Conservation (phyloP, 2,797 vertebrate species). For the Periparus ater region DNA sequence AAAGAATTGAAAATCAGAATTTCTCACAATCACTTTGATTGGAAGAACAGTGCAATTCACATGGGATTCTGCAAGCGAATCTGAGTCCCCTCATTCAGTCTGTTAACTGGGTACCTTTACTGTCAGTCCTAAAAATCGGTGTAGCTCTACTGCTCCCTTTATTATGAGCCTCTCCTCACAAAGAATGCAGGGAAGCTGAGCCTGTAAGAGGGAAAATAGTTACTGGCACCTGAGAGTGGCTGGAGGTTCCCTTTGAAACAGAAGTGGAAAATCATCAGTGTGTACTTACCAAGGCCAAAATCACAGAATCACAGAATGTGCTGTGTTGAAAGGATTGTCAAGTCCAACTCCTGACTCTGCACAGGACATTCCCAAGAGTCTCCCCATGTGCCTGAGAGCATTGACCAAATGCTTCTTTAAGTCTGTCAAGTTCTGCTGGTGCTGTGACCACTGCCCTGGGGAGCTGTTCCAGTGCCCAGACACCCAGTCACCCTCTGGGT, state of each 20-base stretch:
- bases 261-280: neutral
- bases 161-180: neutral
- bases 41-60: neutral
- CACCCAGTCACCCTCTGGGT: neutral
- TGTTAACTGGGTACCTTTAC: neutral
- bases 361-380: neutral
- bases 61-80: slow-evolving; percentile 14
- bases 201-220: neutral
- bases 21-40: slow-evolving; percentile 43
- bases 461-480: neutral
- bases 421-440: neutral
- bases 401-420: neutral
- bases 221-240: neutral
- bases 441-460: neutral
- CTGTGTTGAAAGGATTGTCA: neutral
- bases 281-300: neutral
- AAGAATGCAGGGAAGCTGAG: neutral
- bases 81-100: neutral
- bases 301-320: neutral
- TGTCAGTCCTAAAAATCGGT: neutral
- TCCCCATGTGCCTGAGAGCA: fast-evolving
- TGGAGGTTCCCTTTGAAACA: slow-evolving; percentile 3
- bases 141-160: neutral
- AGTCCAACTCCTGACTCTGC: neutral
- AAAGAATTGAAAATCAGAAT: slow-evolving; percentile 37